Evolutionary conservation across 2,113 vertebrate species (phyloP).

Genomic region (Cyanoliseus patagonus): DNA sequence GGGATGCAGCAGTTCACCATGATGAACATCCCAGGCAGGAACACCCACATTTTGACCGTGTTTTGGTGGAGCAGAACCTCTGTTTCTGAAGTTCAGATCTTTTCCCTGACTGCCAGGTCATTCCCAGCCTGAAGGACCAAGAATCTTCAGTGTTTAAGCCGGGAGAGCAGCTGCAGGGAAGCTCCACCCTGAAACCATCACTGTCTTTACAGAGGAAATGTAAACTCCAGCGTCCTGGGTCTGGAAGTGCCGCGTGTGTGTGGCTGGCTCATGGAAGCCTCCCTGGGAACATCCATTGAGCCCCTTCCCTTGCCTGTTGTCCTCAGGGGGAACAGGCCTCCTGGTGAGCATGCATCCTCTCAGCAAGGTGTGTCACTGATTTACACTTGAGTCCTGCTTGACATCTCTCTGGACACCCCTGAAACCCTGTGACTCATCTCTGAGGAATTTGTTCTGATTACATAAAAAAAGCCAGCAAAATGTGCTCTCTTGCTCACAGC

Average conservation of each 20-base stretch:
- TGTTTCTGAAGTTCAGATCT: not conserved
- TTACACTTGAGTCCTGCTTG: slow-evolving; percentile 47
- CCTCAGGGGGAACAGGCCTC: not conserved
- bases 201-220: slow-evolving; percentile 27
- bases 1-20: not conserved
- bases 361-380: slow-evolving; percentile 55
- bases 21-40: not conserved
- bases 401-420: slow-evolving; percentile 59
- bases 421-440: slow-evolving; percentile 63
- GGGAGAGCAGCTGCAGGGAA: slow-evolving; percentile 48
- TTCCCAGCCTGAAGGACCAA: not conserved
- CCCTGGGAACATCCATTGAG: not conserved
- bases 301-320: not conserved
- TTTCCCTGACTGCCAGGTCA: not conserved
- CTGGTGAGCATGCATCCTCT: not conserved
- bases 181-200: slow-evolving; percentile 40
- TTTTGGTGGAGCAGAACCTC: not conserved
- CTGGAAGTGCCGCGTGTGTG: not conserved
- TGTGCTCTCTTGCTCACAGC: slow-evolving; percentile 51
- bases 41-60: not conserved
- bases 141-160: slow-evolving; percentile 11
- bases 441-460: slow-evolving; percentile 69
- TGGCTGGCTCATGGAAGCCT: not conserved
- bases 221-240: slow-evolving; percentile 23
- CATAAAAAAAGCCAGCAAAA: slow-evolving; percentile 65